Evolutionary conservation across 1,140 invertebrate species (phyloP).

Genomic region (Ptiloglossa arizonensis): DNA sequence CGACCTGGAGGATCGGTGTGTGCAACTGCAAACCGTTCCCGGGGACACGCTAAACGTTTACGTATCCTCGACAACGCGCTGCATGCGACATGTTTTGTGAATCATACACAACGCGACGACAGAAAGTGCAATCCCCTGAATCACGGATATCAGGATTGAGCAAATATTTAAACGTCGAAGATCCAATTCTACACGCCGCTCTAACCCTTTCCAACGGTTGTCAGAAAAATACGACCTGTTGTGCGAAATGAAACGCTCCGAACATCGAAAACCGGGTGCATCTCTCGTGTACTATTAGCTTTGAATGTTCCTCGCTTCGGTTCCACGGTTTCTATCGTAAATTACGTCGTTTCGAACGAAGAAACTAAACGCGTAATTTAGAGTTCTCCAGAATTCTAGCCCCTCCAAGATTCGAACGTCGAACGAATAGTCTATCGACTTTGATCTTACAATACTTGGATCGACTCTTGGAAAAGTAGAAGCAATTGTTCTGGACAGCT

Average conservation of each 20-base stretch:
- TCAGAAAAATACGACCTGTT: neutral
- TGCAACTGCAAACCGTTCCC: conserved; percentile 28
- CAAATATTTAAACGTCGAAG: conserved; percentile 30
- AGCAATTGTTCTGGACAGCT: too few relatives aligned
- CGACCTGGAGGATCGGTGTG: neutral
- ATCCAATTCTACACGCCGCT: conserved; percentile 3
- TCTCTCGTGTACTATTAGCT: too few relatives aligned
- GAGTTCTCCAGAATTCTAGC: too few relatives aligned
- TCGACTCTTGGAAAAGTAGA: too few relatives aligned
- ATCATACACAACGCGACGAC: neutral
- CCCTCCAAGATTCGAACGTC: too few relatives aligned
- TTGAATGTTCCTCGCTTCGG: too few relatives aligned
- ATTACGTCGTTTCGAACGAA: too few relatives aligned
- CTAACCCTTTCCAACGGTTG: neutral
- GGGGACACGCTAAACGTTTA: conserved; percentile 18
- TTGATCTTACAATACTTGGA: too few relatives aligned
- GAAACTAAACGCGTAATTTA: too few relatives aligned
- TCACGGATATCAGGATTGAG: neutral
- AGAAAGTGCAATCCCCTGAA: neutral
- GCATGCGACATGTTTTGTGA: conserved; percentile 4
- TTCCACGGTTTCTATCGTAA: too few relatives aligned
- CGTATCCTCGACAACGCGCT: neutral
- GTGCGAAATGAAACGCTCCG: neutral
- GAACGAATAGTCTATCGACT: too few relatives aligned
- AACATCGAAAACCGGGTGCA: neutral